Conservation (phyloP, 2,888 invertebrate species). For the Tetramorium bicarinatum region DNA sequence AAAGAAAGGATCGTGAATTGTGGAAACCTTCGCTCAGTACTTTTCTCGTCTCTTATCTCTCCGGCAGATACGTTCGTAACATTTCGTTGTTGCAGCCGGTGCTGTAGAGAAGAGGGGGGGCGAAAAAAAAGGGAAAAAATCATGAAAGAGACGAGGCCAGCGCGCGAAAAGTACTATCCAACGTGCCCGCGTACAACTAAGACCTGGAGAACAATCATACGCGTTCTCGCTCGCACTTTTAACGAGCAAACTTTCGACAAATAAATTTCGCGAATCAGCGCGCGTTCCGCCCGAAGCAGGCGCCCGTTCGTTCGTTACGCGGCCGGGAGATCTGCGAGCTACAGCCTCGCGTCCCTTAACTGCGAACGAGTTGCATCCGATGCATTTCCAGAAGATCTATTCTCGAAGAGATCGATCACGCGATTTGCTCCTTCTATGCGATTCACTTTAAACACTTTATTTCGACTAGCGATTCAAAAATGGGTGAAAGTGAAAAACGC, state of each 20-base stretch:
- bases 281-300: slow-evolving; percentile 63
- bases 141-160: slow-evolving; percentile 3
- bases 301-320: slow-evolving; percentile 33
- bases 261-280: slow-evolving; percentile 78
- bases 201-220: slow-evolving; percentile 3
- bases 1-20: slow-evolving; percentile 44
- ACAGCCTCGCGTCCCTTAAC: slow-evolving; percentile 19
- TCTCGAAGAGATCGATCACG: neutral
- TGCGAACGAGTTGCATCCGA: slow-evolving; percentile 41
- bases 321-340: slow-evolving; percentile 14
- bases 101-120: neutral
- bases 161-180: slow-evolving; percentile 25
- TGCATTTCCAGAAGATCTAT: neutral
- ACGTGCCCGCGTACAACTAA: slow-evolving; percentile 37
- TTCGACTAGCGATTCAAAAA: neutral
- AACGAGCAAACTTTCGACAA: slow-evolving; percentile 79
- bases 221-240: slow-evolving; percentile 66
- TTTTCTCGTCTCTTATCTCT: slow-evolving; percentile 64
- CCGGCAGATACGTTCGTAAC: slow-evolving; percentile 54
- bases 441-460: neutral
- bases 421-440: neutral
- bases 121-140: neutral
- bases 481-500: neutral
- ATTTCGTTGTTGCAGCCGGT: slow-evolving; percentile 54
- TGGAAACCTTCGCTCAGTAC: slow-evolving; percentile 37